Percentiles rank a stretch among this genome's conserved stretches.
phyloP scores from a whole-genome alignment of 2,113 vertebrate genomes.

The Sceloporus undulatus region DNA sequence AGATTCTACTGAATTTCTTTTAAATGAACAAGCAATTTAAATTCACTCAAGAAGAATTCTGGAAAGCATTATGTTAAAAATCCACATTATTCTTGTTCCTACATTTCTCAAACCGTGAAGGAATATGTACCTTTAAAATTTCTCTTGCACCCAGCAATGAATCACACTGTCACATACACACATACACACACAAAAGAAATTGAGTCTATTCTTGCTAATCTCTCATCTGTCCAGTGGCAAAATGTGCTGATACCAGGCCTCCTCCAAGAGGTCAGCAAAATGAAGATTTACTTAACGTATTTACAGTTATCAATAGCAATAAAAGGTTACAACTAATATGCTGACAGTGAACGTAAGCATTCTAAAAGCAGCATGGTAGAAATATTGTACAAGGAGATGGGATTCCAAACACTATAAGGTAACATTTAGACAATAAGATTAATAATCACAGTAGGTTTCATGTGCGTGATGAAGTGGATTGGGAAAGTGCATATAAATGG shows the following conservation, averaged over 20 bases:
- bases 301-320: slow-evolving; percentile 82
- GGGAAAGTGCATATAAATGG: background rate
- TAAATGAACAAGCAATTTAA: slow-evolving; percentile 41
- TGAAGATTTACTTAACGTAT: slow-evolving; percentile 84
- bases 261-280: slow-evolving; percentile 83
- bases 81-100: slow-evolving; percentile 26
- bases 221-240: slow-evolving; percentile 76
- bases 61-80: background rate
- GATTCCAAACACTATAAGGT: slow-evolving; percentile 57
- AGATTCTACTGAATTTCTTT: background rate
- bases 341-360: slow-evolving; percentile 76
- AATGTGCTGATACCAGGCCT: slow-evolving; percentile 79
- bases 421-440: slow-evolving; percentile 56
- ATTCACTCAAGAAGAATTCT: slow-evolving; percentile 34
- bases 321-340: slow-evolving; percentile 77
- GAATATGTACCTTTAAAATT: slow-evolving; percentile 68
- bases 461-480: background rate
- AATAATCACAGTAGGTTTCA: slow-evolving; percentile 18
- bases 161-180: slow-evolving; percentile 54
- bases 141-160: slow-evolving; percentile 64
- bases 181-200: slow-evolving; percentile 59
- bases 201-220: slow-evolving; percentile 73
- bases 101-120: slow-evolving; percentile 48
- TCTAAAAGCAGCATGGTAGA: slow-evolving; percentile 70
- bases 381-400: slow-evolving; percentile 46